Base-by-base conservation (phyloP, 2,797 vertebrate species). In the Dipus sagitta region DNA sequence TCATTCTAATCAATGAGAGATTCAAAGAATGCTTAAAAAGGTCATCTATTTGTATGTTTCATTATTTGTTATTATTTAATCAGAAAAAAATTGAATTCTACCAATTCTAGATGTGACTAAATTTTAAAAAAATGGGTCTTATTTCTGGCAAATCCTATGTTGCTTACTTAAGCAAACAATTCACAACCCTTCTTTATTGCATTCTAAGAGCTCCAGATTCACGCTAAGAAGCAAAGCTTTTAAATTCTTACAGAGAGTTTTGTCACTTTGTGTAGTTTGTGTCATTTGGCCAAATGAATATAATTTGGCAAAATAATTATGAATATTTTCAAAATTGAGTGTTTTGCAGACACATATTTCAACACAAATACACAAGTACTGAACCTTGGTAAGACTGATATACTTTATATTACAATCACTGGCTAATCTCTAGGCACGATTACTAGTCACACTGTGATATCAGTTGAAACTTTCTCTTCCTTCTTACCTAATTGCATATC, bases 391-490 rank as follows among this genome's bases (percentile, higher is more conserved):
- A 23, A 81, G 47, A 38, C 30, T 15, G 47, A 30, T 65, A 76
- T 87, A 80, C 47, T 83, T 97, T 93, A 79, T 65, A 97, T 96
- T 97, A 96, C 7, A 97, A 95, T 97, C 98, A 97, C 96, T 96
- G 90, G 85, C 34, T 98, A 97, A 97, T 98, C 91, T 95, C 98
- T 81, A 97, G 93, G 96, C 88, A 97, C 24, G 24, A 58, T 96
- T 77, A 97, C 97, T 89, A 96, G 90, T 97, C 96, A 96, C 95
- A 98, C 98, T 98, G 64, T 7, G 24, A 96, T 90, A 67, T 96
- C 97, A 95, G 96, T 94, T 95, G 91, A 95, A 54, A 24, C 32
- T 88, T 12, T 18, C 6, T 65, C 72, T 89, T 91, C 72, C 21
- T 32, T 95, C 70, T 72, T 78, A 91, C 96, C 74, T 96, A 91